A percentile compares a stretch with the other conserved stretches of the same genome.
Conservation (phyloP, 64 coral and sea anemone species). For the Pachyseris speciosa region DNA sequence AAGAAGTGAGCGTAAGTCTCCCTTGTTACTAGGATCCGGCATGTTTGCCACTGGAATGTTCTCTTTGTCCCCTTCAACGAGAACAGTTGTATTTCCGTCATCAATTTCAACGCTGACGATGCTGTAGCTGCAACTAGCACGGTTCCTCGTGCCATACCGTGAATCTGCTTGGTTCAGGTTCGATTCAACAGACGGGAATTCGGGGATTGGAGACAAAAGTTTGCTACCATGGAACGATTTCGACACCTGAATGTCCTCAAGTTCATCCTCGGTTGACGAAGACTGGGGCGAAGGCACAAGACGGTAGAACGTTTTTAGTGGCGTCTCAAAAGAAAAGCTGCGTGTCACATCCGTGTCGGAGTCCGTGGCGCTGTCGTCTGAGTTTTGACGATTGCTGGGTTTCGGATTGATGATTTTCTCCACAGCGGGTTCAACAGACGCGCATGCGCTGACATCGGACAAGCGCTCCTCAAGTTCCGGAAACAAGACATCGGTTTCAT, state of each 20-base stretch:
- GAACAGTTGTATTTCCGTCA: conserved; percentile 46
- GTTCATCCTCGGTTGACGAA: conserved; percentile 86
- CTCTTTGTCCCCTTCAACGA: conserved; percentile 62
- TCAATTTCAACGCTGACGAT: conserved; percentile 70
- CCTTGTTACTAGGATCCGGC: background rate
- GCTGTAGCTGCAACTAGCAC: conserved; percentile 55
- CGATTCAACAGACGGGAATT: conserved; percentile 82
- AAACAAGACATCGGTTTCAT: conserved; percentile 34
- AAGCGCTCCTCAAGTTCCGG: conserved; percentile 73
- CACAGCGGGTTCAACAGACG: background rate
- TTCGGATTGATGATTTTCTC: background rate
- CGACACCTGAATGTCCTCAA: conserved; percentile 64
- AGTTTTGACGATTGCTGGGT: conserved; percentile 16
- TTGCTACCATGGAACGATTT: conserved; percentile 62
- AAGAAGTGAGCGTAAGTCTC: conserved; percentile 56
- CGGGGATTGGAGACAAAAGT: conserved; percentile 82
- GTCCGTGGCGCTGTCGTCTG: conserved; percentile 61
- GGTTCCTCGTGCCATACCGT: background rate
- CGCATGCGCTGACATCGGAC: background rate
- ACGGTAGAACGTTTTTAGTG: conserved; percentile 92
- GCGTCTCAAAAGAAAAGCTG: conserved; percentile 63
- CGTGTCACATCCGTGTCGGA: conserved; percentile 10
- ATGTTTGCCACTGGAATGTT: conserved; percentile 16
- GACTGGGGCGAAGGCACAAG: conserved; percentile 93
- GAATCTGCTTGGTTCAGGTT: conserved; percentile 45